These are phyloP conservation scores for Galago senegalensis DNA, from an alignment of 2,797 vertebrate species.

Conservation along the genomic window DNA sequence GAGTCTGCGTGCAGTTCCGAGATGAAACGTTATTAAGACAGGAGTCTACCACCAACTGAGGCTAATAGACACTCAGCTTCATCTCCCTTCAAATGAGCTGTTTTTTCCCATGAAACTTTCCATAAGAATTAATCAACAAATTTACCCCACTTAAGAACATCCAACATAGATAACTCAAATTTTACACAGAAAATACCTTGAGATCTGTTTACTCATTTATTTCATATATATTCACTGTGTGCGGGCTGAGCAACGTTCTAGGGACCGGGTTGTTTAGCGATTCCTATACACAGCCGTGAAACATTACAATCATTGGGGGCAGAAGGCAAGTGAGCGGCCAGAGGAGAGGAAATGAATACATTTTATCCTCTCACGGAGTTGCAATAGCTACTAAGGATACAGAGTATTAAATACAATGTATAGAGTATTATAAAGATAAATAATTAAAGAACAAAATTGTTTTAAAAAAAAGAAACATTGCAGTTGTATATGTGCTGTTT, in stretches of 20 bases:
- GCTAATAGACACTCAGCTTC: not conserved
- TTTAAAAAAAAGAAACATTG: not conserved
- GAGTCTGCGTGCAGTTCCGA: not conserved
- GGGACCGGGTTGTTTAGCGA: not conserved
- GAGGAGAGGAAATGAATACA: no score
- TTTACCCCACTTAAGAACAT: not conserved
- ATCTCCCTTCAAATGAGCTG: not conserved
- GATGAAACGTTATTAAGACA: not conserved
- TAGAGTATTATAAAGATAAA: no score
- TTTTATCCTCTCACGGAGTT: no score
- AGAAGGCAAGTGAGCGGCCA: no score
- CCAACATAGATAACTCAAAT: slow-evolving; percentile 20
- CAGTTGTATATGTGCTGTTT: not conserved
- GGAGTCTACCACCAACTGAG: not conserved
- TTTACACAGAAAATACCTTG: not conserved
- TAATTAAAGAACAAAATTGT: no score
- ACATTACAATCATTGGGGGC: no score
- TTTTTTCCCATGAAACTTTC: slow-evolving; percentile 17
- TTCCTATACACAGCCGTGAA: slow-evolving; percentile 34
- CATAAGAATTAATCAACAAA: not conserved
- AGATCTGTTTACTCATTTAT: not conserved
- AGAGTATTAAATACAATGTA: no score
- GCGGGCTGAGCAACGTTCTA: not conserved
- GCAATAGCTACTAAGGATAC: no score
- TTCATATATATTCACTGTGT: not conserved